These are phyloP conservation scores for Nephrotoma appendiculata DNA, from an alignment of 2,888 invertebrate species.

Conservation along the genomic window DNA sequence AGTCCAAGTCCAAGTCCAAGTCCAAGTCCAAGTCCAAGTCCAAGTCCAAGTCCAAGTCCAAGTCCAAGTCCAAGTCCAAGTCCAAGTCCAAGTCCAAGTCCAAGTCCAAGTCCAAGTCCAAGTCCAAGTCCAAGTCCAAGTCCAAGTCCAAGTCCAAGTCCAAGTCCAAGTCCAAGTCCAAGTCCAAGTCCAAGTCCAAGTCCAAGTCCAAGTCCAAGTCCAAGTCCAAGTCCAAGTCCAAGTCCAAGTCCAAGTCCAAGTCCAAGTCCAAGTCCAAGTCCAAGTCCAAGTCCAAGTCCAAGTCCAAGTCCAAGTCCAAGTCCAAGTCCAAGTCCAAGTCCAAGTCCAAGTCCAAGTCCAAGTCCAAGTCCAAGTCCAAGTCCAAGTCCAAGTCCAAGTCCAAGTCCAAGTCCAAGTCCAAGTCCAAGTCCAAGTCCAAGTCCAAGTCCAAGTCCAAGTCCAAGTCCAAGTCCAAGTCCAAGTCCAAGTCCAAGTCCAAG, in stretches of 20 bases:
- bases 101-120: not conserved
- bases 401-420: not conserved
- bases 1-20: not conserved
- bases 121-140: not conserved
- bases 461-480: not conserved
- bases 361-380: not conserved
- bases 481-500: not conserved
- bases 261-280: not conserved
- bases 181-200: not conserved
- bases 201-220: not conserved
- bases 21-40: not conserved
- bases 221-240: not conserved
- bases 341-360: not conserved
- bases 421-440: not conserved
- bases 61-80: not conserved
- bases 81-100: not conserved
- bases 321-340: not conserved
- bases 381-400: not conserved
- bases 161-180: not conserved
- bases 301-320: not conserved
- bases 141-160: not conserved
- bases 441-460: not conserved
- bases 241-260: not conserved
- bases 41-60: not conserved
- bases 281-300: not conserved